phyloP scores from a whole-genome alignment of 2,113 vertebrate genomes.

The Oxygymnocypris stewartii region DNA sequence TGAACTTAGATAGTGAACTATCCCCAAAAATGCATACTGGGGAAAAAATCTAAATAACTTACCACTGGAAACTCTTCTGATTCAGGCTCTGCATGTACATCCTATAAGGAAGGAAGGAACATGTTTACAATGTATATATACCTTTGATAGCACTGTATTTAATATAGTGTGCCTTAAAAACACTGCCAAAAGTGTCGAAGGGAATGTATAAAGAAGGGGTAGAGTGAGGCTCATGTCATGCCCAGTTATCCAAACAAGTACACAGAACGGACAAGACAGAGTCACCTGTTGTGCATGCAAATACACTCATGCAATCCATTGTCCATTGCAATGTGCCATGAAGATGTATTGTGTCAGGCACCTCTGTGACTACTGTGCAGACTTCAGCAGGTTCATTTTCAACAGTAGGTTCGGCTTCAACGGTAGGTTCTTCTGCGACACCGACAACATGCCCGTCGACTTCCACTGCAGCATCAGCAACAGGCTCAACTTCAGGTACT shows the following conservation, averaged over 20 bases:
- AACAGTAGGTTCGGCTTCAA: neutral
- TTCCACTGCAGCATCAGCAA: neutral
- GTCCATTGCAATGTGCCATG: neutral
- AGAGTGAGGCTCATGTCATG: neutral
- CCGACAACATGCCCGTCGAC: neutral
- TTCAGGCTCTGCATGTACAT: neutral
- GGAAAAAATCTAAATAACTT: neutral
- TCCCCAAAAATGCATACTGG: neutral
- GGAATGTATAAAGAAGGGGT: neutral
- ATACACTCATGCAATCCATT: slow-evolving; percentile 20
- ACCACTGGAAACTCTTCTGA: slow-evolving; percentile 8
- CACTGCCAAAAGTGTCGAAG: neutral
- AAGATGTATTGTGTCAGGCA: slow-evolving; percentile 23
- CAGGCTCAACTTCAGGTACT: neutral
- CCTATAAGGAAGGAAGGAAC: neutral
- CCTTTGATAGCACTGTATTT: neutral
- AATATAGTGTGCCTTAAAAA: neutral
- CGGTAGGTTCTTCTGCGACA: neutral
- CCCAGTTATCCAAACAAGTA: slow-evolving; percentile 12
- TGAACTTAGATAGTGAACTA: too few relatives aligned
- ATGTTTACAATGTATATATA: neutral
- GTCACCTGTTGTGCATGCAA: slow-evolving; percentile 28
- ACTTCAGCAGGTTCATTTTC: slow-evolving; percentile 17
- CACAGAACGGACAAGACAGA: neutral
- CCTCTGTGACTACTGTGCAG: slow-evolving; percentile 7